These are phyloP conservation scores for Drosophila varians DNA, from an alignment of 1,140 invertebrate genomes.

Conservation along the genomic window DNA sequence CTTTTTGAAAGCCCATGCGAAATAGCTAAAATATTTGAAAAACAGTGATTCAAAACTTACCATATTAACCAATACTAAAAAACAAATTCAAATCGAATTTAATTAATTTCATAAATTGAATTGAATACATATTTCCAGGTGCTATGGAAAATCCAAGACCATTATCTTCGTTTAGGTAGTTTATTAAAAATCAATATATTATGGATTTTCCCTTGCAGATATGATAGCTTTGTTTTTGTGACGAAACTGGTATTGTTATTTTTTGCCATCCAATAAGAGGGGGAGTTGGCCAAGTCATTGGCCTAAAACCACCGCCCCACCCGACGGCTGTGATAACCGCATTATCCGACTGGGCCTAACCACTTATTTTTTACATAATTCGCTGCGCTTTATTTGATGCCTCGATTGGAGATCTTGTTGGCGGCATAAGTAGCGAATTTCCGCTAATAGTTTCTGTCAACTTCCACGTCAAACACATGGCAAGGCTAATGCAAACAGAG, in stretches of 20 bases:
- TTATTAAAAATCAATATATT: not conserved
- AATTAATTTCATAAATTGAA: too few relatives aligned
- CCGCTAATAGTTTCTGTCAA: conserved; percentile 84
- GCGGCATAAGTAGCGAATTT: conserved; percentile 77
- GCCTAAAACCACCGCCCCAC: conserved; percentile 48
- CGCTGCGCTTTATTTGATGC: conserved; percentile 19
- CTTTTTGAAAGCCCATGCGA: too few relatives aligned
- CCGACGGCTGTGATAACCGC: conserved; percentile 24
- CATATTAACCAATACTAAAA: too few relatives aligned
- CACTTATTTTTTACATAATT: conserved; percentile 43
- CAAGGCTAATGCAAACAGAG: conserved; percentile 23
- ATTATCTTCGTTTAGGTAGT: not conserved
- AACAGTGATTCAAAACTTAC: too few relatives aligned
- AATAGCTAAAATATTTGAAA: too few relatives aligned
- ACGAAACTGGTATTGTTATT: not conserved
- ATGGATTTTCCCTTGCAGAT: not conserved
- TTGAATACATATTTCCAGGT: too few relatives aligned
- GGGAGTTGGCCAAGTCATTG: conserved; percentile 58
- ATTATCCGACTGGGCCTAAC: conserved; percentile 22
- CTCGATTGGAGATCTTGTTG: conserved; percentile 22
- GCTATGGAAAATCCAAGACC: not conserved
- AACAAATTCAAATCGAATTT: too few relatives aligned
- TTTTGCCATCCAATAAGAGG: conserved; percentile 9
- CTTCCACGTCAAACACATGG: conserved; percentile 31
- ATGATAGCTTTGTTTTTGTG: not conserved